phyloP scores from a whole-genome alignment of 2,888 invertebrate genomes.

The Archips crataeganus region DNA sequence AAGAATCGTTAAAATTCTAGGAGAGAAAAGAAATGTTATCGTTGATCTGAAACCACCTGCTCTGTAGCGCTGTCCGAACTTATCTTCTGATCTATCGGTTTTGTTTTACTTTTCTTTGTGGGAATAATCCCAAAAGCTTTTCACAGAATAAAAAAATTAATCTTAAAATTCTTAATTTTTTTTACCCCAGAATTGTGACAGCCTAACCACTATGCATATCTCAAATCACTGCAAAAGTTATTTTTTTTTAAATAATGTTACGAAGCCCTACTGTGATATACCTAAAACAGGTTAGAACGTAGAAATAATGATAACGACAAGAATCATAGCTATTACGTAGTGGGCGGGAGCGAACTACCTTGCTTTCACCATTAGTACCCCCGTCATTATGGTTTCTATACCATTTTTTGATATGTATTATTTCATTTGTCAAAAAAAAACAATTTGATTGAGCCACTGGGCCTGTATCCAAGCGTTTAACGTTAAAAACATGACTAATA shows the following conservation, averaged over 20 bases:
- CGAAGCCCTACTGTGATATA: conserved; percentile 21
- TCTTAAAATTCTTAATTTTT: conserved; percentile 16
- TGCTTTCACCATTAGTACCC: conserved; percentile 45
- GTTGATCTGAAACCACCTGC: conserved; percentile 39
- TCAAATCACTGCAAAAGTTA: not conserved
- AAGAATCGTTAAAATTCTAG: conserved; percentile 36
- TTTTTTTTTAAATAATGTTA: conserved; percentile 3
- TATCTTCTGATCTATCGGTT: conserved; percentile 46
- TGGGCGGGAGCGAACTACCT: conserved; percentile 61
- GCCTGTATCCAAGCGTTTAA: not conserved
- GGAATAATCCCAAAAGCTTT: conserved; percentile 36
- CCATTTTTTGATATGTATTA: conserved; percentile 15
- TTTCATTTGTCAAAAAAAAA: conserved; percentile 2
- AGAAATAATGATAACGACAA: conserved; percentile 52
- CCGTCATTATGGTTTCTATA: conserved; percentile 48
- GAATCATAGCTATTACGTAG: conserved; percentile 59
- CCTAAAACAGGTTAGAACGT: conserved; percentile 49
- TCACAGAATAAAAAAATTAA: conserved; percentile 9
- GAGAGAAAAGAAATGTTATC: conserved; percentile 38
- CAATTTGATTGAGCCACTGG: not conserved
- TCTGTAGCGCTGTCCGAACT: conserved; percentile 16
- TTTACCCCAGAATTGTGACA: conserved; percentile 14
- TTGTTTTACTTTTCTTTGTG: conserved; percentile 44
- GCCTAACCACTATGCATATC: conserved; percentile 16
- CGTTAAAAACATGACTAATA: too few species aligned